Base-by-base conservation (phyloP, 2,888 invertebrate genomes). In the Thymelicus lineola region DNA sequence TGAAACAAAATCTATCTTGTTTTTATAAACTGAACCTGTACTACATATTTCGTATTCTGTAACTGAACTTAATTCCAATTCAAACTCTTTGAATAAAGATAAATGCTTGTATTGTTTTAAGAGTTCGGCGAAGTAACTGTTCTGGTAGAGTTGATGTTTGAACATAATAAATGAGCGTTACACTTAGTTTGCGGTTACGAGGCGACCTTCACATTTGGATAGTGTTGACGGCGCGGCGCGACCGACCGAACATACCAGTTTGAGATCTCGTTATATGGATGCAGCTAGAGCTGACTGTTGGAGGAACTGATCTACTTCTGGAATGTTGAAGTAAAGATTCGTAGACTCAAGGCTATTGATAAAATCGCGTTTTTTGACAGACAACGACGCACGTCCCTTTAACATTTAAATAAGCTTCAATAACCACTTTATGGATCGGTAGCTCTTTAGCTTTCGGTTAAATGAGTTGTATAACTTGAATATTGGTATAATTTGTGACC, bases 141-240 rank as follows among this genome's bases (percentile, higher is more conserved):
- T 59, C 10, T 35, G 15, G 53, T 67, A 58, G 12, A 42, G 20
- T 62, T 36, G 35, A 62, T 48, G 46, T 57, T 38, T 63, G 42
- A 36, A 35, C 55, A 55, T 53, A 20, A 53, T 35, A 35, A 55
- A 12, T n/a, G 36, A 48, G 15, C 28, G 36, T 57, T 62, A 48
- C 58, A 64, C 63, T 42, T n/a, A n/a, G n/a, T n/a, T n/a, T 58
- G 58, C 42, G 58, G 46, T 68, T 68, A 68, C 55, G 36, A 62
- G 36, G 36, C 62, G 69, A 63, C 69, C 69, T 69, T 69, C 69
- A 69, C 69, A 69, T 69, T 69, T 69, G 63, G 63, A 57, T 35
- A 48, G 14, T 69, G 67, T 68, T 69, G 62, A 38, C 69, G 63
- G 63, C 46, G 62, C 57, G 61, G 57, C 57, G 61, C 55, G 58